Base-by-base conservation (phyloP, 2,113 vertebrate genomes). In the Tragelaphus imberbis region DNA sequence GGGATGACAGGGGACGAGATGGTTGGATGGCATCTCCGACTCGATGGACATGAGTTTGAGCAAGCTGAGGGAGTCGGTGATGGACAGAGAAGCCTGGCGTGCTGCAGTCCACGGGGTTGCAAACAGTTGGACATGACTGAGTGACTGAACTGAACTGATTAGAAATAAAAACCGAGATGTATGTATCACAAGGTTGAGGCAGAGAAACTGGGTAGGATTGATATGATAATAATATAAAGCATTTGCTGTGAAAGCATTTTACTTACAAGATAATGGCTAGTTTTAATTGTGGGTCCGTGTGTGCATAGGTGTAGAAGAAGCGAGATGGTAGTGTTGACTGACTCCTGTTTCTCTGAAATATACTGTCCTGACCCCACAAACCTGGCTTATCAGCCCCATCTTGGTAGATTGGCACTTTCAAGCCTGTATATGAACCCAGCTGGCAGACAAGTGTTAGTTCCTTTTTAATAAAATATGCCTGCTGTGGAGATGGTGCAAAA, bases 161-260 rank as follows among this genome's bases (percentile, higher is more conserved):
- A 91, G 44, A 88, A 96, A 93, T 36, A 91, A 79, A 95, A 27
- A 11, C 86, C 71, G n/a, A 84, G 82, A 96, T 97, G 89, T 79
- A 96, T 97, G 89, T 79, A 89, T 86, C 93, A 88, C 19, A 51
- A 77, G 80, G 75, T 56, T 23, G 10, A 58, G 47, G 58, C 91
- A 85, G 44, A 88, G 84, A 65, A 75, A 90, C 28, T 44, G 47
- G 44, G 9, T 77, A 58, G 15, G 53, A 49, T 17, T 36, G 56
- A 87, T 53, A 85, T 68, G 47, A 88, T 30, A 75, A 55, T 33
- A 75, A 65, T 28, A 96, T 33, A 68, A 95, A 47, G 25, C 14
- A 55, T 25, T 92, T 6, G 1, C 27, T 92, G 88, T 51, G 84
- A 94, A 95, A 49, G 30, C 28, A 47, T 71, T 91, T 90, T 77